Percentiles rank a stretch among this genome's conserved stretches.
Evolutionary conservation across 2,888 invertebrate genomes (phyloP).

Genomic region (Acleris laterana): DNA sequence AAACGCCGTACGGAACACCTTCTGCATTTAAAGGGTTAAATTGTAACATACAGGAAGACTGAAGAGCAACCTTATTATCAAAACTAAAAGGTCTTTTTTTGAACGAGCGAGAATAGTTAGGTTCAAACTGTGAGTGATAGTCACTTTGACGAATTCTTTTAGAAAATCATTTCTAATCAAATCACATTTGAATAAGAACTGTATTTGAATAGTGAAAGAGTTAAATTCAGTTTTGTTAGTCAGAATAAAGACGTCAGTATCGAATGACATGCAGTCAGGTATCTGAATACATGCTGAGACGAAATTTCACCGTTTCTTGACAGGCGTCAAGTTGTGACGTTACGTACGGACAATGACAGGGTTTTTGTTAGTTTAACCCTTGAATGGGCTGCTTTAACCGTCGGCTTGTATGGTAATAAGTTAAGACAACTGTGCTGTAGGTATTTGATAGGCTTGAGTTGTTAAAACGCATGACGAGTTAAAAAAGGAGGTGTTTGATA

Average conservation of each 20-base stretch:
- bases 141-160: constrained; percentile 75
- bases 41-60: constrained; percentile 41
- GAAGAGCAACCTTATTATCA: constrained; percentile 44
- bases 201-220: constrained; percentile 38
- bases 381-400: constrained; percentile 39
- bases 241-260: constrained; percentile 80
- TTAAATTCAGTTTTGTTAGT: constrained; percentile 42
- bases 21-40: constrained; percentile 53
- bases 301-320: constrained; percentile 74
- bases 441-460: constrained; percentile 20
- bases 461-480: constrained; percentile 27
- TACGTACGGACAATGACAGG: constrained; percentile 57
- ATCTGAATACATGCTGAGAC: constrained; percentile 75
- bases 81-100: constrained; percentile 41
- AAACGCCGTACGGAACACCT: constrained; percentile 69
- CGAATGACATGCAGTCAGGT: constrained; percentile 74
- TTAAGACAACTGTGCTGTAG: constrained; percentile 35
- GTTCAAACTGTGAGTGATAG: constrained; percentile 67
- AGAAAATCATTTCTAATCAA: constrained; percentile 48
- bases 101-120: constrained; percentile 48
- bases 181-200: constrained; percentile 34
- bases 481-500: constrained; percentile 11
- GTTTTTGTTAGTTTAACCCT: constrained; percentile 58
- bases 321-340: constrained; percentile 55
- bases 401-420: constrained; percentile 31